Percentiles rank a stretch among this genome's conserved stretches.
phyloP scores from a whole-genome alignment of 2,797 vertebrate species.

The Adelosebastes latens region DNA sequence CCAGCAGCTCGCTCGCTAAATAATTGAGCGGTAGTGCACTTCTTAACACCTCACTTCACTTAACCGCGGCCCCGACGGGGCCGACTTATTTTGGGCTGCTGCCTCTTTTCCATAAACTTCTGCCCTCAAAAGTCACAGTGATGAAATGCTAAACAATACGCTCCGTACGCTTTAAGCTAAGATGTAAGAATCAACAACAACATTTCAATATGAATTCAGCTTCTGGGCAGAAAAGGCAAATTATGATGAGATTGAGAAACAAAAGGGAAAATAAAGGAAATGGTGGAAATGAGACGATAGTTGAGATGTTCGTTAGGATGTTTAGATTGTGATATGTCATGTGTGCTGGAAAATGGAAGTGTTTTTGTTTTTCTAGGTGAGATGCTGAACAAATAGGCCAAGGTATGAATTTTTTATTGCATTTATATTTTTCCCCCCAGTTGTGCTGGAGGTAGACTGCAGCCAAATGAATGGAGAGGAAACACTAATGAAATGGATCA shows the following conservation, averaged over 20 bases:
- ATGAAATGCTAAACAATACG: conserved; percentile 7
- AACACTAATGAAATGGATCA: background rate
- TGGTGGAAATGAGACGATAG: background rate
- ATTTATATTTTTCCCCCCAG: background rate
- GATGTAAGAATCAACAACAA: background rate
- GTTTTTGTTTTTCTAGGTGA: conserved; percentile 2
- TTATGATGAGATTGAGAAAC: background rate
- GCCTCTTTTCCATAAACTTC: conserved; percentile 22
- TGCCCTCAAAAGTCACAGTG: conserved; percentile 4
- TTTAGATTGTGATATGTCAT: background rate
- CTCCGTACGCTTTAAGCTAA: background rate
- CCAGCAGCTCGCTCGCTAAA: conserved; percentile 53
- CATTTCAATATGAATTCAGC: background rate
- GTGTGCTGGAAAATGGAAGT: background rate
- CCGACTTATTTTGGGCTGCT: conserved; percentile 35
- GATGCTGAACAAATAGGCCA: conserved; percentile 46
- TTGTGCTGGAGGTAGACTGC: background rate
- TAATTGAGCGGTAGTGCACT: conserved; percentile 68
- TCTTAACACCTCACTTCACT: conserved; percentile 65
- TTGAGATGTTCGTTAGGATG: background rate
- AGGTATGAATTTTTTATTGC: conserved; percentile 47
- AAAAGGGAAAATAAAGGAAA: background rate
- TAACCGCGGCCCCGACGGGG: conserved; percentile 24
- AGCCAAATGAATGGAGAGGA: background rate
- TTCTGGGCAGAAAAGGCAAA: background rate